A percentile compares a stretch with the other conserved stretches of the same genome.
Evolutionary conservation across 1,140 invertebrate species (phyloP).

Genomic region (Solenopsis invicta): DNA sequence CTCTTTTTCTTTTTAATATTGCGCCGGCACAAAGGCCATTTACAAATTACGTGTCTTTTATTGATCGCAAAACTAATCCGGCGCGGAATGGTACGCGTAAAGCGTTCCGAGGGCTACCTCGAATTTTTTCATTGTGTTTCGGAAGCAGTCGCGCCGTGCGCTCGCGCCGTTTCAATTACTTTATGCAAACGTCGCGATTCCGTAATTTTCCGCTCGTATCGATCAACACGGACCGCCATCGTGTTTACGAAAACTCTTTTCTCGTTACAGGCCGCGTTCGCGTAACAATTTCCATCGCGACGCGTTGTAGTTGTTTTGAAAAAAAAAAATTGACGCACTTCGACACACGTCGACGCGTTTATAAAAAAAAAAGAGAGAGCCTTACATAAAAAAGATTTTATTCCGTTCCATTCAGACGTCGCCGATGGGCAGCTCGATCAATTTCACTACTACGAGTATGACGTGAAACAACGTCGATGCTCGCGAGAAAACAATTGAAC

Average conservation of each 20-base stretch:
- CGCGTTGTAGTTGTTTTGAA: neutral
- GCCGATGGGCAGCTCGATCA: slow-evolving; percentile 5
- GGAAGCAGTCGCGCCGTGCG: neutral
- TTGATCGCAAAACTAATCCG: slow-evolving; percentile 42
- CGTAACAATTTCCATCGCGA: neutral
- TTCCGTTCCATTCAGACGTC: slow-evolving; percentile 3
- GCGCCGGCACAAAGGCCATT: slow-evolving; percentile 31
- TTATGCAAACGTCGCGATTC: slow-evolving; percentile 56
- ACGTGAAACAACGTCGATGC: slow-evolving; percentile 26
- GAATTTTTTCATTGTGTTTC: slow-evolving; percentile 34
- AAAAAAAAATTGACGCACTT: neutral
- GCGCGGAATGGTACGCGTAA: slow-evolving; percentile 11
- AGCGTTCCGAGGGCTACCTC: neutral
- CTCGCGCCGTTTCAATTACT: slow-evolving; percentile 57
- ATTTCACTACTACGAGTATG: slow-evolving; percentile 18
- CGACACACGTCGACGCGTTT: neutral
- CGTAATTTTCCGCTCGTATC: slow-evolving; percentile 35
- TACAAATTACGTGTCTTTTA: slow-evolving; percentile 48
- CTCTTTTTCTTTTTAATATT: slow-evolving; percentile 16
- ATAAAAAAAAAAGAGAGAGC: neutral
- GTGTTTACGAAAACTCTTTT: slow-evolving; percentile 43
- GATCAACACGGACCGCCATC: slow-evolving; percentile 23
- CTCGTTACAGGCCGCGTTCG: slow-evolving; percentile 10
- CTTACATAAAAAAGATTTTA: slow-evolving; percentile 29
- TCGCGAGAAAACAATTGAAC: slow-evolving; percentile 33